Conservation (phyloP, 2,888 invertebrate species). For the Athetis lepigone region DNA sequence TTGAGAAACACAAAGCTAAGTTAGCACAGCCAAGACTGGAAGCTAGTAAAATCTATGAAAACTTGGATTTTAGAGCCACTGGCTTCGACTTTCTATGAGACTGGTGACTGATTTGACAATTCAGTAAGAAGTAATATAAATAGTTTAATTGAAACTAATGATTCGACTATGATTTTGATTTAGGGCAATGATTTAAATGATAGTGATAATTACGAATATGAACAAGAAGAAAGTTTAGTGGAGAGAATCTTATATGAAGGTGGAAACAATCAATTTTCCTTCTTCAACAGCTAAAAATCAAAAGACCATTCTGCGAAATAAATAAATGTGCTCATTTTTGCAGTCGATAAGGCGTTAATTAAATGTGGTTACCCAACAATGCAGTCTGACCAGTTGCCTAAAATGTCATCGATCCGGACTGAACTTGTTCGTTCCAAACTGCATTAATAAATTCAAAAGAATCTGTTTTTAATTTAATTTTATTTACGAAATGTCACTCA, state of each 20-base stretch:
- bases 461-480: slow-evolving; percentile 13
- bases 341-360: slow-evolving; percentile 41
- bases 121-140: too few species aligned
- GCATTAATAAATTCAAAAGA: slow-evolving; percentile 27
- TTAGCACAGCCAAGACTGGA: not conserved
- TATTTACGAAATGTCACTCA: slow-evolving; percentile 8
- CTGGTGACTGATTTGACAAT: too few species aligned
- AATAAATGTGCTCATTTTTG: slow-evolving; percentile 26
- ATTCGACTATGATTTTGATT: too few species aligned
- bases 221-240: too few species aligned
- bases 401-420: slow-evolving; percentile 58
- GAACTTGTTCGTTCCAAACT: slow-evolving; percentile 37
- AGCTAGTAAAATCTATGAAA: not conserved
- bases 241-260: too few species aligned
- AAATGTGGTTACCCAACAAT: slow-evolving; percentile 59
- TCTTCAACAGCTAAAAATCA: slow-evolving; percentile 12
- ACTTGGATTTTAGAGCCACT: slow-evolving; percentile 6
- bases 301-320: slow-evolving; percentile 34
- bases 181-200: too few species aligned
- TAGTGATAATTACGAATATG: too few species aligned
- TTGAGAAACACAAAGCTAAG: slow-evolving; percentile 5
- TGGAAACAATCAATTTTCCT: slow-evolving; percentile 17
- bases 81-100: too few species aligned
- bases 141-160: too few species aligned
- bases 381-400: slow-evolving; percentile 59